phyloP scores from a whole-genome alignment of 2,888 invertebrate genomes.

The Melinaea marsaeus region DNA sequence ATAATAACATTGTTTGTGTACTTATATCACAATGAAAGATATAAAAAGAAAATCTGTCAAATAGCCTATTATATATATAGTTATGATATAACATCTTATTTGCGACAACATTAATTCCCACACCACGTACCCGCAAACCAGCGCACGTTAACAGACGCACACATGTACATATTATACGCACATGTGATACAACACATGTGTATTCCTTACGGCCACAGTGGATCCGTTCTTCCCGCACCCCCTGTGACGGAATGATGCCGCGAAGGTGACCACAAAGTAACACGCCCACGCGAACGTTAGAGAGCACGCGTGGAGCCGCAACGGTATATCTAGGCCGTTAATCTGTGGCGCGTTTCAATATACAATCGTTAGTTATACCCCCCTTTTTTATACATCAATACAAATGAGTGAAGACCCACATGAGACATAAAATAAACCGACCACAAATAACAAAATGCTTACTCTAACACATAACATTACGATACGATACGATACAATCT shows the following conservation, averaged over 20 bases:
- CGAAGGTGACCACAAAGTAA: constrained; percentile 82
- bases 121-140: constrained; percentile 17
- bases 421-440: constrained; percentile 38
- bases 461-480: constrained; percentile 33
- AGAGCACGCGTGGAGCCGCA: constrained; percentile 63
- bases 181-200: constrained; percentile 5
- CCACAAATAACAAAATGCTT: constrained; percentile 22
- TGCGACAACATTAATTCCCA: constrained; percentile 24
- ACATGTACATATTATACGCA: constrained; percentile 58
- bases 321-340: constrained; percentile 51
- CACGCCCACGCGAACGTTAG: constrained; percentile 80
- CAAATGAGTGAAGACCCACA: constrained; percentile 73
- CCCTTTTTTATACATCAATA: neutral
- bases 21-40: too few species aligned
- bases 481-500: constrained; percentile 7
- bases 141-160: constrained; percentile 79
- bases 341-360: constrained; percentile 51
- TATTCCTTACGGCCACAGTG: constrained; percentile 91
- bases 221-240: constrained; percentile 98
- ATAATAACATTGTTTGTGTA: too few species aligned
- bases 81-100: neutral
- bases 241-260: constrained; percentile 85
- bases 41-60: too few species aligned
- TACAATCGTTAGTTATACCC: too few species aligned
- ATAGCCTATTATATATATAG: neutral